A percentile compares a stretch with the other conserved stretches of the same genome.
Conservation (phyloP, 2,888 invertebrate species). For the Drosophila macrospina region DNA sequence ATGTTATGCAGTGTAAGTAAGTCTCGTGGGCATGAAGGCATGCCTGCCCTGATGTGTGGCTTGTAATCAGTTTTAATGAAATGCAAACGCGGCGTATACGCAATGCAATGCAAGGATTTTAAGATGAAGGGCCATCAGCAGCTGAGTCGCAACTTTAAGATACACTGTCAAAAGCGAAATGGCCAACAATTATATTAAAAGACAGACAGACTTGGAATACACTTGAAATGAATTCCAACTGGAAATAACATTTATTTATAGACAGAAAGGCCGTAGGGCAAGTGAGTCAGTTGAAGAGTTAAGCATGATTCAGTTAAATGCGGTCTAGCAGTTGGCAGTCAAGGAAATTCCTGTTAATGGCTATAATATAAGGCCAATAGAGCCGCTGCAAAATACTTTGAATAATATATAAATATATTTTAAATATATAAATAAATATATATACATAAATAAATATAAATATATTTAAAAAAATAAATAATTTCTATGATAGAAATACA, state of each 20-base stretch:
- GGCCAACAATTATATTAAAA: conserved; percentile 41
- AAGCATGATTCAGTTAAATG: conserved; percentile 52
- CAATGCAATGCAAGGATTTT: conserved; percentile 37
- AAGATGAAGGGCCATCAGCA: conserved; percentile 32
- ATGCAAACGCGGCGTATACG: conserved; percentile 60
- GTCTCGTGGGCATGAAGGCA: conserved; percentile 32
- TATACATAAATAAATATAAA: conserved; percentile 1
- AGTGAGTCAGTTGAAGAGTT: conserved; percentile 6
- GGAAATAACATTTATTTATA: conserved; percentile 30
- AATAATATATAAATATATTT: too few species aligned
- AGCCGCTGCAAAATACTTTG: neutral
- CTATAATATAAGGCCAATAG: neutral
- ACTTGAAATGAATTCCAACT: conserved; percentile 35
- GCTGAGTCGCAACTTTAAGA: conserved; percentile 33
- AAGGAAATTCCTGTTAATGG: conserved; percentile 8
- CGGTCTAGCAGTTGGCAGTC: conserved; percentile 29
- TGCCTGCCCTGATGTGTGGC: conserved; percentile 20
- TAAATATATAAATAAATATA: too few species aligned
- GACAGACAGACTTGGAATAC: neutral
- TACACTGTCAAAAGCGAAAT: conserved; percentile 21
- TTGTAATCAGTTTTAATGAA: conserved; percentile 63
- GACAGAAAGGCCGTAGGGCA: too few species aligned
- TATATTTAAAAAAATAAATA: too few species aligned
- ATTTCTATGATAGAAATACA: neutral
- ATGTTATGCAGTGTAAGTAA: conserved; percentile 45